phyloP scores from a whole-genome alignment of 2,113 vertebrate species.

The Elaphurus davidianus region DNA sequence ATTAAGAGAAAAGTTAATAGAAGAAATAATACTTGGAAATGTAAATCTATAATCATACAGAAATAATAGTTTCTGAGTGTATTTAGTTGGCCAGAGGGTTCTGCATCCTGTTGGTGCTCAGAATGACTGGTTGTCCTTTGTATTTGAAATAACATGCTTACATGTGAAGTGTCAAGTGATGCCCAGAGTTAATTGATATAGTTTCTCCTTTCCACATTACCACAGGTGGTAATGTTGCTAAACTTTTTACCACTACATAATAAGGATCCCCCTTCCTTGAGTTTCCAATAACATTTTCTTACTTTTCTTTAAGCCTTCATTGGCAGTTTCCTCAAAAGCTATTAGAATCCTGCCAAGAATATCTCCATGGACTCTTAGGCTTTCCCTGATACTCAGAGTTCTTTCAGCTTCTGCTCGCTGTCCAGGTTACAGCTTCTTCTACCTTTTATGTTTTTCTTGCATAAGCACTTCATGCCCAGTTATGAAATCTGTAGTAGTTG shows the following conservation, averaged over 20 bases:
- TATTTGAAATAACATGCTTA: neutral
- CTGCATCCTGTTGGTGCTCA: neutral
- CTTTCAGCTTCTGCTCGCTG: neutral
- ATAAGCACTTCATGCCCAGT: neutral
- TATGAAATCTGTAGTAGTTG: neutral
- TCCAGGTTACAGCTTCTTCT: neutral
- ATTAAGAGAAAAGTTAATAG: neutral
- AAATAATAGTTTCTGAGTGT: neutral
- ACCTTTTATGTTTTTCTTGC: neutral
- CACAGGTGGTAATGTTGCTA: neutral
- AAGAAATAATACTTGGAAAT: neutral
- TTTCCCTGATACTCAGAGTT: neutral
- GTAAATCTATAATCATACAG: neutral
- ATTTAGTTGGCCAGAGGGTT: neutral
- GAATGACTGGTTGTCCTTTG: neutral
- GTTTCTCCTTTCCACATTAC: neutral
- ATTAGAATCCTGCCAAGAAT: neutral
- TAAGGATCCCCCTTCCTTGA: neutral
- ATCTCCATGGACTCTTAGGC: neutral
- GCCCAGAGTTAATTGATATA: neutral
- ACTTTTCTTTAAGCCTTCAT: neutral
- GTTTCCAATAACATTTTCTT: neutral
- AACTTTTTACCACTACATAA: neutral
- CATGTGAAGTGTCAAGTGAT: neutral
- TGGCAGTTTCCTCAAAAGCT: neutral